Evolutionary conservation across 2,888 invertebrate species (phyloP).

Genomic region (Hedya salicella): DNA sequence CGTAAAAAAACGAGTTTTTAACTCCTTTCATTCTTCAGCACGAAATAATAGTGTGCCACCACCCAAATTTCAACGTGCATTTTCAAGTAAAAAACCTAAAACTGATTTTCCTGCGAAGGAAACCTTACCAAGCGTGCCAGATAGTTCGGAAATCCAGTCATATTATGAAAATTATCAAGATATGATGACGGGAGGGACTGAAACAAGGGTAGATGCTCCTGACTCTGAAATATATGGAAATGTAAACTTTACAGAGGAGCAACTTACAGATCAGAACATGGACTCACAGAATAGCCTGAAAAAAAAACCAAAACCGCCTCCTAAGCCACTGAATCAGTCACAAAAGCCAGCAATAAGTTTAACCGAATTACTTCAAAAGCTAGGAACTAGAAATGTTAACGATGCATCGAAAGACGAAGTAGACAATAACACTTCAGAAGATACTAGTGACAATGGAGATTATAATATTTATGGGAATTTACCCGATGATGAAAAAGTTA

Average conservation of each 20-base stretch:
- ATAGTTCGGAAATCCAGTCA: slow-evolving; percentile 9
- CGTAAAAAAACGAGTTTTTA: slow-evolving; percentile 24
- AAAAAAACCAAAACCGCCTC: slow-evolving; percentile 55
- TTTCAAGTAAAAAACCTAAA: slow-evolving; percentile 6
- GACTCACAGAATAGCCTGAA: slow-evolving; percentile 46
- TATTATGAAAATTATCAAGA: slow-evolving; percentile 22
- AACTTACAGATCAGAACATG: not conserved
- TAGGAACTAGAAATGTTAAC: slow-evolving; percentile 8
- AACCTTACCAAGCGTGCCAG: not conserved
- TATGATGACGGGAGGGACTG: not conserved
- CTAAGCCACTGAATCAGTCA: slow-evolving; percentile 49
- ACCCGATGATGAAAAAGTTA: slow-evolving; percentile 59
- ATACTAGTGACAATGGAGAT: not conserved
- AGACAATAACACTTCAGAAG: not conserved
- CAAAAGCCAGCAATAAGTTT: slow-evolving; percentile 15
- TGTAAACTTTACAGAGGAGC: slow-evolving; percentile 7
- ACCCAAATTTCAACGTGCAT: slow-evolving; percentile 3
- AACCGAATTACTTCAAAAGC: slow-evolving; percentile 23
- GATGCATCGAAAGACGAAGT: not conserved
- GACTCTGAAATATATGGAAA: slow-evolving; percentile 31
- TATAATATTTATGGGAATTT: slow-evolving; percentile 49
- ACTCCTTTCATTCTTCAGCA: slow-evolving; percentile 13
- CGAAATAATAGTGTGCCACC: slow-evolving; percentile 24
- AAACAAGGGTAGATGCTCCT: not conserved
- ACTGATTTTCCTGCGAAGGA: not conserved